Evolutionary conservation across 23 tunicate species (phyloP).

Genomic region (Botrylloides violaceus): DNA sequence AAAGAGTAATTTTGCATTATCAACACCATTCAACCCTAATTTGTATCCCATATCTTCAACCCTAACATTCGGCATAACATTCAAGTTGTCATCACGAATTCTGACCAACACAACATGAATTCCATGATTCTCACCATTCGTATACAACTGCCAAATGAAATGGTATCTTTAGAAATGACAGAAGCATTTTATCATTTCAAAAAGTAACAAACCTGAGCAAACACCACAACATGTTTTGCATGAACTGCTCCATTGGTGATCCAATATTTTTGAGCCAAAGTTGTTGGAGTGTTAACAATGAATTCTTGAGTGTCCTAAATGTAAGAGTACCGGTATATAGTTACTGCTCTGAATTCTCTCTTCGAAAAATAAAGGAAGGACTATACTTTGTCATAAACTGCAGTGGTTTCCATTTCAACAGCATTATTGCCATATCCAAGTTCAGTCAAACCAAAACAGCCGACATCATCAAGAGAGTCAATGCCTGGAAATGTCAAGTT

Average conservation of each 20-base stretch:
- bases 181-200: neutral
- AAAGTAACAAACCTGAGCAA: slow-evolving; percentile 69
- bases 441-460: slow-evolving; percentile 95
- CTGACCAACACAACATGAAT: slow-evolving; percentile 88
- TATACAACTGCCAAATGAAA: slow-evolving; percentile 31
- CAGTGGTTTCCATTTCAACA: slow-evolving; percentile 98
- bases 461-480: slow-evolving; percentile 79
- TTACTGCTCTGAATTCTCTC: neutral
- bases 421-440: slow-evolving; percentile 95
- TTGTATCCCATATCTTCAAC: slow-evolving; percentile 99
- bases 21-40: slow-evolving; percentile 98
- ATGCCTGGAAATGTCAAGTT: slow-evolving; percentile 52
- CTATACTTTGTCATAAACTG: slow-evolving; percentile 73
- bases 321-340: neutral
- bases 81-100: slow-evolving; percentile 69
- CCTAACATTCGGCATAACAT: slow-evolving; percentile 70
- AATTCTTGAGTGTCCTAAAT: slow-evolving; percentile 59
- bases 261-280: slow-evolving; percentile 95
- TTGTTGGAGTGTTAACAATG: slow-evolving; percentile 84
- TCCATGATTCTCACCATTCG: slow-evolving; percentile 67
- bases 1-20: slow-evolving; percentile 83
- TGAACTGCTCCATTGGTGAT: slow-evolving; percentile 98
- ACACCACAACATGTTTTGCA: slow-evolving; percentile 94
- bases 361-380: neutral
- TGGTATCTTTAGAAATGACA: neutral